Evolutionary conservation across 2,113 vertebrate species (phyloP).

Genomic region (Heteronetta atricapilla): DNA sequence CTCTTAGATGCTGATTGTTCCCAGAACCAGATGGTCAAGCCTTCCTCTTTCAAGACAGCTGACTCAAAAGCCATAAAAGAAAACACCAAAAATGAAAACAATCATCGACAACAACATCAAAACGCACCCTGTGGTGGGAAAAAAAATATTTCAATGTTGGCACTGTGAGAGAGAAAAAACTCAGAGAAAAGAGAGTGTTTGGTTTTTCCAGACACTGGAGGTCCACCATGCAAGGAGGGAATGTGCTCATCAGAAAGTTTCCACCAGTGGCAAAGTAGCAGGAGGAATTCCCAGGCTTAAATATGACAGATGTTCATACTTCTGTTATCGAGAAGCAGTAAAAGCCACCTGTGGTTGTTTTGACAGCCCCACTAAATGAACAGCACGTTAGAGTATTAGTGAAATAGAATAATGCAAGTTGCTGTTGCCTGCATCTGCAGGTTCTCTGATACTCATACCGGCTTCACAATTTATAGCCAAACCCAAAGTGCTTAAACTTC

Average conservation of each 20-base stretch:
- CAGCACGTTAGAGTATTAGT: background rate
- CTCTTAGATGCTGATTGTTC: conserved; percentile 40
- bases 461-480: background rate
- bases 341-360: background rate
- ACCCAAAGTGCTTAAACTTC: background rate
- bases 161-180: background rate
- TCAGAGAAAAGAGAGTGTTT: background rate
- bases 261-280: background rate
- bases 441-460: background rate
- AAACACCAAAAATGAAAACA: conserved; percentile 63
- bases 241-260: background rate
- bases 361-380: conserved; percentile 12
- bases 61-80: conserved; percentile 59
- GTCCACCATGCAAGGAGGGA: background rate
- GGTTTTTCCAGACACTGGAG: conserved; percentile 1
- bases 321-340: conserved; percentile 27
- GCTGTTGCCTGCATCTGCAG: background rate
- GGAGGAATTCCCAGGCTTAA: conserved; percentile 26
- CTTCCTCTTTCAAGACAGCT: conserved; percentile 50
- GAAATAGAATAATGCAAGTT: fast-evolving
- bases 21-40: conserved; percentile 56
- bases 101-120: conserved; percentile 31
- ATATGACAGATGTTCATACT: conserved; percentile 22
- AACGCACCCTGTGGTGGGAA: conserved; percentile 6
- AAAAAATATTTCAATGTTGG: conserved; percentile 11